These are phyloP conservation scores for Aspidiotus destructor DNA, from an alignment of 2,888 invertebrate species.

Conservation along the genomic window DNA sequence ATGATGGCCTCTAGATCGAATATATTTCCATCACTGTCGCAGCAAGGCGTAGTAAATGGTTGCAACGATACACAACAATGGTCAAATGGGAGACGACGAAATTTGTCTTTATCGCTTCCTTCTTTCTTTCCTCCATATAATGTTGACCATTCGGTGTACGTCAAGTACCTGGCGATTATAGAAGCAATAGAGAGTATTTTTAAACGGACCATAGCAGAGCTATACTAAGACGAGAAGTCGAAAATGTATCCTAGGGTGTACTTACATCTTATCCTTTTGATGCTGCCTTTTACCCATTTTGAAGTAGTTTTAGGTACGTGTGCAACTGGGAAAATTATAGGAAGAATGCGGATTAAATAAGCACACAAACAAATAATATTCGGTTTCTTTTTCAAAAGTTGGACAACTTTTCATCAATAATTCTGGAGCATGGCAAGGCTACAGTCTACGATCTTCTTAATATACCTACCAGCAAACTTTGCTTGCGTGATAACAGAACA, in stretches of 20 bases:
- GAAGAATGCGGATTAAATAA: too few species aligned
- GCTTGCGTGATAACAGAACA: too few species aligned
- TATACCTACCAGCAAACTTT: too few species aligned
- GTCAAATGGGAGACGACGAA: slow-evolving; percentile 82
- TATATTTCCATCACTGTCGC: slow-evolving; percentile 80
- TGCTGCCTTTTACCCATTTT: slow-evolving; percentile 89
- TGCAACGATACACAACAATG: slow-evolving; percentile 86
- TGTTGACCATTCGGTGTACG: slow-evolving; percentile 81
- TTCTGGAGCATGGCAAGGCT: too few species aligned
- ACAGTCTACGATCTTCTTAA: too few species aligned
- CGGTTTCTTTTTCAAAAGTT: too few species aligned
- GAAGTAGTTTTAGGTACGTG: slow-evolving; percentile 21
- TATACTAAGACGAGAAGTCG: neutral
- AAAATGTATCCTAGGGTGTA: slow-evolving; percentile 31
- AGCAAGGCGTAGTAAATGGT: slow-evolving; percentile 85
- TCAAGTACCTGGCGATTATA: slow-evolving; percentile 57
- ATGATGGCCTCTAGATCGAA: slow-evolving; percentile 83
- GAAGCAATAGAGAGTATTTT: slow-evolving; percentile 5
- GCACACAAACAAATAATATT: too few species aligned
- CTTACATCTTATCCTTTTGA: slow-evolving; percentile 87
- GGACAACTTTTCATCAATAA: too few species aligned
- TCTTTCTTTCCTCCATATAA: slow-evolving; percentile 79
- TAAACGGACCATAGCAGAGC: neutral
- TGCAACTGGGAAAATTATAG: neutral
- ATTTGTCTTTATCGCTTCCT: slow-evolving; percentile 60